Conservation (phyloP, 2,113 vertebrate genomes). For the Thamnophis sirtalis region DNA sequence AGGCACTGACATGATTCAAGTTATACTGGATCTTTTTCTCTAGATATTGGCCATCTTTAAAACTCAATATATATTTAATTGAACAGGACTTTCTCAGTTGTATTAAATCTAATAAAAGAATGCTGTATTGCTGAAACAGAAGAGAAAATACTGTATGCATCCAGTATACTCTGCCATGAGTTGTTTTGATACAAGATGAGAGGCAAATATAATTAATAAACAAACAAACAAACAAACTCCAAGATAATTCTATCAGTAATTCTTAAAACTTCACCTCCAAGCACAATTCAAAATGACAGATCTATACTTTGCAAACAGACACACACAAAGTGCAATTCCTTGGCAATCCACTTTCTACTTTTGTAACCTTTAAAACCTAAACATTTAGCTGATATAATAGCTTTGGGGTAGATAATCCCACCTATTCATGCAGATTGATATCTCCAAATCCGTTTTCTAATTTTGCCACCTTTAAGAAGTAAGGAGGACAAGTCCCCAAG, state of each 20-base stretch:
- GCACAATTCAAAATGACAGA: not conserved
- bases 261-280: not conserved
- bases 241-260: not conserved
- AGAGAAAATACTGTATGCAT: not conserved
- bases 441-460: not conserved
- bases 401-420: not conserved
- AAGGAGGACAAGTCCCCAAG: not conserved
- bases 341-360: not conserved
- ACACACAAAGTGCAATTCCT: not conserved
- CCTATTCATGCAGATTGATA: not conserved
- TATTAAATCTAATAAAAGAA: not conserved
- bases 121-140: not conserved
- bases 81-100: not conserved
- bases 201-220: not conserved
- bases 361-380: not conserved
- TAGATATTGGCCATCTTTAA: not conserved
- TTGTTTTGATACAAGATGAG: not conserved
- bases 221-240: not conserved
- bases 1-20: not conserved
- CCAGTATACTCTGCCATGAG: not conserved
- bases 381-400: not conserved
- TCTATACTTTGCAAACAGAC: not conserved
- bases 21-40: not conserved
- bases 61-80: not conserved
- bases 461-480: not conserved